These are phyloP conservation scores for Mya arenaria DNA, from an alignment of 1,140 invertebrate genomes.

Conservation along the genomic window DNA sequence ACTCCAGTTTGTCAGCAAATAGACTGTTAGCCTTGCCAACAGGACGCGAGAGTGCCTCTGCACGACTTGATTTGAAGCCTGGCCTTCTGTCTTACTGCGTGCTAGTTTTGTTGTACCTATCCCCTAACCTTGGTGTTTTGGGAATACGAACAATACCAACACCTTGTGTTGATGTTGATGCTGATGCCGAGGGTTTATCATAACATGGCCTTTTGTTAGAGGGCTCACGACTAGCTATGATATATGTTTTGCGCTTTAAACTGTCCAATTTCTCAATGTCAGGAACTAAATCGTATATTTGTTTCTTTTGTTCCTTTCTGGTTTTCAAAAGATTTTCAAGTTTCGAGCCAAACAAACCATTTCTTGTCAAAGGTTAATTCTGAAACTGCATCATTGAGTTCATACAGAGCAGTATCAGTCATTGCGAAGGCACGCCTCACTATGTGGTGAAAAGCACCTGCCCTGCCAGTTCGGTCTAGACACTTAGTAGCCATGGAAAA, in stretches of 20 bases:
- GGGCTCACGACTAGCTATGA: not conserved
- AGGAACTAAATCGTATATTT: not conserved
- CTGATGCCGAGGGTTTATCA: not conserved
- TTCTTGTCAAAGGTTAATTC: not conserved
- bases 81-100: not conserved
- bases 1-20: slow-evolving; percentile 39
- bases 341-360: not conserved
- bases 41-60: not conserved
- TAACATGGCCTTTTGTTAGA: not conserved
- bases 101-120: not conserved
- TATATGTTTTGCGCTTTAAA: not conserved
- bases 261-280: not conserved
- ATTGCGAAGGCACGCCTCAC: not conserved
- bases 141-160: slow-evolving; percentile 25
- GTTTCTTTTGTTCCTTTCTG: not conserved
- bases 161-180: not conserved
- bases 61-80: not conserved
- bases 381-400: not conserved
- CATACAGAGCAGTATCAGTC: not conserved
- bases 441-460: not conserved
- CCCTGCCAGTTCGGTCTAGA: not conserved
- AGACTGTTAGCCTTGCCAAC: slow-evolving; percentile 6
- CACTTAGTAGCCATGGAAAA: not conserved
- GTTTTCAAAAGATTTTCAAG: not conserved
- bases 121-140: not conserved